Evolutionary conservation across 2,888 invertebrate genomes (phyloP).

Genomic region (Seladonia tumulorum): DNA sequence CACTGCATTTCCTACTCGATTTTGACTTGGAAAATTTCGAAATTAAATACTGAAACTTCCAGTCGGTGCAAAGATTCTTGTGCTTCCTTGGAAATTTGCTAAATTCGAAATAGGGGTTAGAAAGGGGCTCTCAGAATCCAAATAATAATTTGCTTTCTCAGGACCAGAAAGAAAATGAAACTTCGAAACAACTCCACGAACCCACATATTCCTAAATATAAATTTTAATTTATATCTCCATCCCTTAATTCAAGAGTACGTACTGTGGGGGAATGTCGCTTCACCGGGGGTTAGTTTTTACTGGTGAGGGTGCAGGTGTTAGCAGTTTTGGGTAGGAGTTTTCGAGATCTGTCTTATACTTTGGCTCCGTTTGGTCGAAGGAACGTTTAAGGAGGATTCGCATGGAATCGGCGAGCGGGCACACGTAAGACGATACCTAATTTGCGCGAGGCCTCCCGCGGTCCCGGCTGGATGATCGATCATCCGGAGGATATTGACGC

Average conservation of each 20-base stretch:
- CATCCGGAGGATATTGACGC: conserved; percentile 78
- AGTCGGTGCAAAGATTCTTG: no score
- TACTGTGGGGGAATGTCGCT: no score
- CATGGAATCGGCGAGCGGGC: conserved; percentile 38
- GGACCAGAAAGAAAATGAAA: not conserved
- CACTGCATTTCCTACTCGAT: no score
- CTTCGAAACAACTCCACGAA: no score
- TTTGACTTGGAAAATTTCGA: no score
- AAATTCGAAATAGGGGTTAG: not conserved
- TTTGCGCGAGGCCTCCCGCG: conserved; percentile 71
- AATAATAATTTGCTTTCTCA: not conserved
- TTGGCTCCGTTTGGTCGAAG: not conserved
- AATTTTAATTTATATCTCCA: not conserved
- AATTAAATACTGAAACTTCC: no score
- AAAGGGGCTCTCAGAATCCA: no score
- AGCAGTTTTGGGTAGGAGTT: not conserved
- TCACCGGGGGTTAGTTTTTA: no score
- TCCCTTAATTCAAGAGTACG: not conserved
- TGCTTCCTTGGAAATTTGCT: not conserved
- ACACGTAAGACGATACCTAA: conserved; percentile 75
- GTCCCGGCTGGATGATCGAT: conserved; percentile 79
- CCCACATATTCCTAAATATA: no score
- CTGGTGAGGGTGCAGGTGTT: not conserved
- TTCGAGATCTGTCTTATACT: not conserved
- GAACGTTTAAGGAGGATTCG: conserved; percentile 45